phyloP scores from a whole-genome alignment of 2,113 vertebrate species.

The Globicephala melas region DNA sequence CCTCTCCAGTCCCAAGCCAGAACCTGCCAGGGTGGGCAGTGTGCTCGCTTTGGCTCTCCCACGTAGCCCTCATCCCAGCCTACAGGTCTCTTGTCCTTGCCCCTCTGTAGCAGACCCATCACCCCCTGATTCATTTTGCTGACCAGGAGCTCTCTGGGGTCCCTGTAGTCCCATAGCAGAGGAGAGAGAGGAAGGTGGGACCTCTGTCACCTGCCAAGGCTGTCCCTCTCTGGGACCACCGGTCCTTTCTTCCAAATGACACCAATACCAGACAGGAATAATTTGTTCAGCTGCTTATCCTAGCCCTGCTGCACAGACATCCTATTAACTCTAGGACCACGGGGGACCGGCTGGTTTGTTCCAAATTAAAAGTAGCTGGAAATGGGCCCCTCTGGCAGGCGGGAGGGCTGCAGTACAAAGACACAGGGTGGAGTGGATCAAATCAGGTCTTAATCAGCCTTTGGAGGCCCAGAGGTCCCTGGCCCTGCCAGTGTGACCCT shows the following conservation, averaged over 20 bases:
- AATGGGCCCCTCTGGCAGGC: background rate
- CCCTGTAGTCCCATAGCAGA: too few relatives aligned
- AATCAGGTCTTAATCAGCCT: background rate
- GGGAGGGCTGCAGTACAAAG: background rate
- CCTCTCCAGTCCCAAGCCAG: background rate
- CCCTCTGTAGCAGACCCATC: background rate
- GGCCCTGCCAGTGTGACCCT: background rate
- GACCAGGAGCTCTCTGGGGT: background rate
- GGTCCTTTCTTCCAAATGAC: background rate
- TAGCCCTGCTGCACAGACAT: background rate
- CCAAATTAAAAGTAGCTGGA: slow-evolving; percentile 57
- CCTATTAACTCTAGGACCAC: slow-evolving; percentile 51
- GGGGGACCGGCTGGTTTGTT: slow-evolving; percentile 22
- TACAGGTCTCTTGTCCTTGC: rapidly evolving
- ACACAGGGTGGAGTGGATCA: background rate
- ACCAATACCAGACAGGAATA: background rate
- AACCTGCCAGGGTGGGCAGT: too few relatives aligned
- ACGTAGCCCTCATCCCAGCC: background rate
- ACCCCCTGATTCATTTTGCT: background rate
- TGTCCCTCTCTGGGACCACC: background rate
- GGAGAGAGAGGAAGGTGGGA: background rate
- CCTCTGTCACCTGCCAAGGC: background rate
- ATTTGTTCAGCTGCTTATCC: slow-evolving; percentile 42
- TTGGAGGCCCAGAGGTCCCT: background rate
- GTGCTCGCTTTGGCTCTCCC: background rate